phyloP scores from a whole-genome alignment of 2,797 vertebrate genomes.

The Microhierax caerulescens region DNA sequence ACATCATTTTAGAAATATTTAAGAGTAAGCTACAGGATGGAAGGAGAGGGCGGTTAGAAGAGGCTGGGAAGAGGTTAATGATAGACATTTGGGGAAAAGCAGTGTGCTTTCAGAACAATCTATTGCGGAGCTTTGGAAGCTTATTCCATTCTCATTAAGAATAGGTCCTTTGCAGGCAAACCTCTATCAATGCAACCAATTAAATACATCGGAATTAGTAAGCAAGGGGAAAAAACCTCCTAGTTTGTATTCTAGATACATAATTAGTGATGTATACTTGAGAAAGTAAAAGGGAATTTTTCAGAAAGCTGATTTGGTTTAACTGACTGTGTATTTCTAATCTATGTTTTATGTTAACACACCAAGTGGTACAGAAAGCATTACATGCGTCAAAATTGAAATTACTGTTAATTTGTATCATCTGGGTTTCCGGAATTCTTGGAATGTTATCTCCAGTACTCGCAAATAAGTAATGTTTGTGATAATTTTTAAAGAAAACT shows the following conservation, averaged over 20 bases:
- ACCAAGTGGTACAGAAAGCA: conserved; percentile 4
- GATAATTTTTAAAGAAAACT: not conserved
- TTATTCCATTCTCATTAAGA: not conserved
- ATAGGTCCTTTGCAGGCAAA: not conserved
- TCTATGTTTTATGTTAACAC: conserved; percentile 8
- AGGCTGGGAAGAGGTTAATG: not conserved
- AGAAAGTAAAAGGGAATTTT: not conserved
- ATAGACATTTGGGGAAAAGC: not conserved
- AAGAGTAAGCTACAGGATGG: not conserved
- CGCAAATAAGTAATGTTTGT: not conserved
- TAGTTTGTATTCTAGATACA: not conserved
- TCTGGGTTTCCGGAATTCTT: not conserved
- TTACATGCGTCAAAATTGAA: not conserved
- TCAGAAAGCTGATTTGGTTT: conserved; percentile 5
- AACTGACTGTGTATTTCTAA: not conserved
- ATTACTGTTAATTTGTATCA: not conserved
- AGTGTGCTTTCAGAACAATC: not conserved
- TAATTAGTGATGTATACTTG: not conserved
- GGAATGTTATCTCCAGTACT: not conserved
- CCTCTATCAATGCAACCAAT: not conserved
- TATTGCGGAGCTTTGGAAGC: conserved; percentile 20
- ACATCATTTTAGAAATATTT: conserved; percentile 28
- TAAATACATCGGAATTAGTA: conserved; percentile 15
- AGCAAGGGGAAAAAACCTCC: not conserved
- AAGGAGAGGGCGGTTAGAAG: conserved; percentile 9